A percentile compares a stretch with the other conserved stretches of the same genome.
Conservation (phyloP, 2,113 vertebrate species). For the Pedetes capensis region DNA sequence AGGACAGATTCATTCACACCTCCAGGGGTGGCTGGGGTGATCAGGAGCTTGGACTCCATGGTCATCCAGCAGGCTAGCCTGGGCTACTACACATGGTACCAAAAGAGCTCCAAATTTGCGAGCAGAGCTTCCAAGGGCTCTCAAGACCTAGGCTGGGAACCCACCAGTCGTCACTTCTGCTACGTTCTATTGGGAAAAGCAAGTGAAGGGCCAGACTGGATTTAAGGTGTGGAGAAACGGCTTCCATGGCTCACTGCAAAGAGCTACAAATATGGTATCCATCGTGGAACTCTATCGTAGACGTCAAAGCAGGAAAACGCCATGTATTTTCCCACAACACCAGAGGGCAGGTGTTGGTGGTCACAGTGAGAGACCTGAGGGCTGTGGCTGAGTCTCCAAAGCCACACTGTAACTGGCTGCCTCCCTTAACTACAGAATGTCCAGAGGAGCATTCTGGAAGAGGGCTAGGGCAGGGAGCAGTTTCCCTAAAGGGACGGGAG, state of each 20-base stretch:
- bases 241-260: not conserved
- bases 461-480: no score
- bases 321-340: not conserved
- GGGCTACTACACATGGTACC: not conserved
- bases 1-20: not conserved
- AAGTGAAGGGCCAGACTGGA: not conserved
- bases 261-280: not conserved
- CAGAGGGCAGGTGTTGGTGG: not conserved
- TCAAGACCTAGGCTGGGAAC: not conserved
- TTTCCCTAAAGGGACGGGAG: no score
- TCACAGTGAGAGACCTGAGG: not conserved
- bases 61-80: no score
- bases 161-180: not conserved
- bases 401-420: not conserved
- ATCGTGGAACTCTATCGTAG: not conserved
- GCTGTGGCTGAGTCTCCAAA: not conserved
- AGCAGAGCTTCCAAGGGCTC: not conserved
- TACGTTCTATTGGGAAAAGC: not conserved
- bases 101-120: not conserved
- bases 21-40: not conserved
- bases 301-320: not conserved
- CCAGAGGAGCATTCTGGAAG: not conserved
- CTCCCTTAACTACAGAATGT: not conserved
- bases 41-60: fast-evolving
- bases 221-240: not conserved